A percentile compares a stretch with the other conserved stretches of the same genome.
Conservation (phyloP, 2,113 vertebrate species). For the Brachyhypopomus occidentalis region DNA sequence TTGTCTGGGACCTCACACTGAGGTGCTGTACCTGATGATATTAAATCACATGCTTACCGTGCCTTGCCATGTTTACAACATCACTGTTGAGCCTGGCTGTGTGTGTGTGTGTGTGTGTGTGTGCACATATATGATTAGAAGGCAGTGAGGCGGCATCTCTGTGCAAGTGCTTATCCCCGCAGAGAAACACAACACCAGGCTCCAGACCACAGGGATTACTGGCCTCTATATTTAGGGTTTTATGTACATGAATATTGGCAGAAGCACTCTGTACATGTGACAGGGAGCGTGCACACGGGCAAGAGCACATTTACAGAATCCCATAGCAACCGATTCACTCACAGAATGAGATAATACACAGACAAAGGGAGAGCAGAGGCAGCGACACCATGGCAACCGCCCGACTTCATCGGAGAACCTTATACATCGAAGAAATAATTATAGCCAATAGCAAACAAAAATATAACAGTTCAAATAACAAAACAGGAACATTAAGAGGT, state of each 20-base stretch:
- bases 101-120: slow-evolving; percentile 34
- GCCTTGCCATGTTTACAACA: background rate
- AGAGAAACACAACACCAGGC: slow-evolving; percentile 75
- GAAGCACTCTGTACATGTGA: slow-evolving; percentile 95
- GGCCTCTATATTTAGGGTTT: slow-evolving; percentile 82
- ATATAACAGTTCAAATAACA: slow-evolving; percentile 65
- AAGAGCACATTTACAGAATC: slow-evolving; percentile 89
- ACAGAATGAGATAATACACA: slow-evolving; percentile 75
- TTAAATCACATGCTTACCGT: background rate
- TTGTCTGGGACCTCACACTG: too few relatives aligned
- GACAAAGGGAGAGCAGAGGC: slow-evolving; percentile 5
- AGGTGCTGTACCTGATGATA: background rate
- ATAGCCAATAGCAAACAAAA: slow-evolving; percentile 84
- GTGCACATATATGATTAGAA: slow-evolving; percentile 41
- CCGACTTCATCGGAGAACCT: slow-evolving; percentile 72
- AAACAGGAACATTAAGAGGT: slow-evolving; percentile 83
- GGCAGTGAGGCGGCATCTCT: slow-evolving; percentile 29
- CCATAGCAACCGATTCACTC: slow-evolving; percentile 69
- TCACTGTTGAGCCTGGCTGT: background rate
- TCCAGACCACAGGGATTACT: slow-evolving; percentile 73
- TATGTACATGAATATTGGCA: slow-evolving; percentile 84
- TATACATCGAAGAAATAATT: slow-evolving; percentile 84
- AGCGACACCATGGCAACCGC: slow-evolving; percentile 79
- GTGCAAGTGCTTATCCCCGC: slow-evolving; percentile 49
- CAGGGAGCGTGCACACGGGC: slow-evolving; percentile 82